Evolutionary conservation across 2,888 invertebrate genomes (phyloP), one percentile per base, ranked within the genome.

Genomic region (Cyrtodaria siliqua): DNA sequence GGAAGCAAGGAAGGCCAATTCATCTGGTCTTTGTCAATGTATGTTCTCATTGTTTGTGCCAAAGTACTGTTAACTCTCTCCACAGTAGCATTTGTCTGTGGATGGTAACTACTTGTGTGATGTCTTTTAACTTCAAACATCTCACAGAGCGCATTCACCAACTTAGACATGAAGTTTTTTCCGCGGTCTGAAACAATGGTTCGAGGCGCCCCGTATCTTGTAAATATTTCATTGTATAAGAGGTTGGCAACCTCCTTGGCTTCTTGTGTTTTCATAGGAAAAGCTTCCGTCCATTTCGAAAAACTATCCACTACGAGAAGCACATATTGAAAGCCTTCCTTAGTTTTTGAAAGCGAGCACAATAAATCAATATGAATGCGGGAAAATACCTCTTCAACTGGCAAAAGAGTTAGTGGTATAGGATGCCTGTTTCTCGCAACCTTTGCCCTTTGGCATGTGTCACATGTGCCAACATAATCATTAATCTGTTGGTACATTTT

Each of bases 141-240:
- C 57, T 79, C 74, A 63, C 70, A 79, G 9, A 83, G 38, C n/a
- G 74, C 79, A 50, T 24, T 44, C 8, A 79, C 64, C 23, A 75
- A 42, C 44, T 83, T 82, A 0, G 78, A 82, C 78, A 79, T 82
- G 44, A 83, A 83, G n/a, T 78, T 72, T 53, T 44, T 38, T 2
- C 77, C 77, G 18, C 77, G 53, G 24, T 72, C 72, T 20, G 61
- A 62, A 0, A 68, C 20, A 29, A 78, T 38, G 2, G 50, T 33
- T 24, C 64, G 50, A 12, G 82, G 79, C 8, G 74, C 79, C 14
- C 79, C 79, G 61, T 70, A 79, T 9, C 82, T 27, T 16, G 66
- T 49, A 24, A 78, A 63, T 6, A 80, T 68, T 42, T 75, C 69
- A 16, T 49, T 71, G 33, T 78, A 83, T 20, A 80, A 49, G 47